phyloP scores from a whole-genome alignment of 2,888 invertebrate species.

The Tuta absoluta region DNA sequence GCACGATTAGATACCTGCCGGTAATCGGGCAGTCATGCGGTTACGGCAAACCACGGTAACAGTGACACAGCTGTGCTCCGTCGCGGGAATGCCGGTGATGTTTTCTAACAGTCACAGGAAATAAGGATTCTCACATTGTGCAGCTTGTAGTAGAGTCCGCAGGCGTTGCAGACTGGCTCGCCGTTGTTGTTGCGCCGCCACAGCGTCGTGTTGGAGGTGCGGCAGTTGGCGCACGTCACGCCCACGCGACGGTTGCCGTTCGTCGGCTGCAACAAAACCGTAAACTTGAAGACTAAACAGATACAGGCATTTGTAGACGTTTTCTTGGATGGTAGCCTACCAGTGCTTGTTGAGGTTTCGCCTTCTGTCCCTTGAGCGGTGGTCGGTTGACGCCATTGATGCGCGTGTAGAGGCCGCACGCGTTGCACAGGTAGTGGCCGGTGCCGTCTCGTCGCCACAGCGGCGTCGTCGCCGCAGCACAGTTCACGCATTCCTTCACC shows the following conservation, averaged over 20 bases:
- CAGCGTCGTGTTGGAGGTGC: conserved; percentile 94
- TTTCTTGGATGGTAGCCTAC: conserved; percentile 40
- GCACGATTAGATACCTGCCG: conserved; percentile 69
- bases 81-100: background rate
- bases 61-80: background rate
- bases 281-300: background rate
- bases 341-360: conserved; percentile 83
- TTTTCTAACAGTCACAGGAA: background rate
- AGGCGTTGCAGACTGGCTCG: conserved; percentile 99
- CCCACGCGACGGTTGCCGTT: conserved; percentile 85
- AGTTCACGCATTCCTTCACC: conserved; percentile 95
- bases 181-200: conserved; percentile 97
- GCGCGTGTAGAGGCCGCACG: conserved; percentile 96
- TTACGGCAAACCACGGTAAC: background rate
- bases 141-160: conserved; percentile 96
- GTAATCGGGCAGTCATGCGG: conserved; percentile 41
- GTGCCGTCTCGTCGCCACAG: conserved; percentile 99
- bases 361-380: conserved; percentile 83
- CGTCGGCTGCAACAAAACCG: conserved; percentile 63
- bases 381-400: conserved; percentile 89
- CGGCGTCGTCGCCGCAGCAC: conserved; percentile 94
- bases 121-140: conserved; percentile 83
- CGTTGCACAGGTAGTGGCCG: conserved; percentile 99
- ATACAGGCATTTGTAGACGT: background rate
- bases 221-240: conserved; percentile 97